phyloP scores from a whole-genome alignment of 2,113 vertebrate species.

The human region DNA sequence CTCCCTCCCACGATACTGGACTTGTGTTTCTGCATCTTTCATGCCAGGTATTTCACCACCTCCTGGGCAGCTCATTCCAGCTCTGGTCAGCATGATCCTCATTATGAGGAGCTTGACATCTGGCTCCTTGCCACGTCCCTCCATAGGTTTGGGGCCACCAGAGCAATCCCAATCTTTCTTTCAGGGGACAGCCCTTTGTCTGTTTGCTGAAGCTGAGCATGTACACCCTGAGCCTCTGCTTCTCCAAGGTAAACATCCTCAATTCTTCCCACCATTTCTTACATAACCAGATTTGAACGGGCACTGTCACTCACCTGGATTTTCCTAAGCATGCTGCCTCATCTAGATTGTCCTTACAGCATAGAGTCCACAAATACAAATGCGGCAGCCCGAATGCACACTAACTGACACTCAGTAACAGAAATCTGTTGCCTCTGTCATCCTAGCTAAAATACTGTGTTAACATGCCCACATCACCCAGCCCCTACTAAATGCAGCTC shows the following conservation, averaged over 20 bases:
- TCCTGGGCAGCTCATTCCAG: not conserved
- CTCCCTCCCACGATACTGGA: not conserved
- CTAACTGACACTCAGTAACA: not conserved
- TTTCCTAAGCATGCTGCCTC: not conserved
- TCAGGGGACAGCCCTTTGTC: not conserved
- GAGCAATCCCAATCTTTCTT: not conserved
- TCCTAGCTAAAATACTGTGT: not conserved
- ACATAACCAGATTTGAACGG: not conserved
- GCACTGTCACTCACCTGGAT: not conserved
- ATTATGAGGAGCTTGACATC: not conserved
- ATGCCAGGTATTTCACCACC: fast-evolving
- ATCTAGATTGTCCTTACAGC: not conserved
- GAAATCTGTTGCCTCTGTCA: not conserved
- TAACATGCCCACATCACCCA: not conserved
- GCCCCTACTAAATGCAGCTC: not conserved
- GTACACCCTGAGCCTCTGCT: not conserved
- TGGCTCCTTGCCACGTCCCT: not conserved
- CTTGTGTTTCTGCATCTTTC: not conserved
- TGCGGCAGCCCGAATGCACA: not conserved
- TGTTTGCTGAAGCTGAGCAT: not conserved
- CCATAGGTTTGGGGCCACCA: not conserved
- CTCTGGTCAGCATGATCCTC: not conserved
- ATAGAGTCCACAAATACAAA: not conserved
- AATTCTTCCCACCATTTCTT: not conserved
- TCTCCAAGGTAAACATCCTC: not conserved